Evolutionary conservation across 1,140 invertebrate genomes (phyloP).

Genomic region (Aphidius gifuensis): DNA sequence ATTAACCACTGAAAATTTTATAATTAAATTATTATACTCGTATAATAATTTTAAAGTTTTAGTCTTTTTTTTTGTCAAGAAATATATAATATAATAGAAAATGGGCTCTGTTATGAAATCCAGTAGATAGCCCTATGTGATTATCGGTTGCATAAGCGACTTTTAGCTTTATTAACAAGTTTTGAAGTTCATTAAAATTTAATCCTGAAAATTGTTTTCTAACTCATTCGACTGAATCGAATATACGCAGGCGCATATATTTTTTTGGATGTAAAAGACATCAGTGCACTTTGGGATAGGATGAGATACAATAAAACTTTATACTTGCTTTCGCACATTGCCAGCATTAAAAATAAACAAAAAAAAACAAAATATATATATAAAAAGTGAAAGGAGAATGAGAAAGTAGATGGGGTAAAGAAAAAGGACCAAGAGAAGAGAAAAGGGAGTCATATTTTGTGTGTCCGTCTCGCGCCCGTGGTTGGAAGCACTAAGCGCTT

Average conservation of each 20-base stretch:
- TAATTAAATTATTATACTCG: constrained; percentile 4
- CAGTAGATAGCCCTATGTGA: not conserved
- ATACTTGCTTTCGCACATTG: constrained; percentile 9
- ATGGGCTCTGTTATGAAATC: constrained; percentile 1
- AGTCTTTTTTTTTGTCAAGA: not conserved
- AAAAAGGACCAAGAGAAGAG: constrained; percentile 19
- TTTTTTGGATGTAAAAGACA: too few species aligned
- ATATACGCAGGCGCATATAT: constrained; percentile 7
- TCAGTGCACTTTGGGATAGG: too few species aligned
- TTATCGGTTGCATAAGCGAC: constrained; percentile 19
- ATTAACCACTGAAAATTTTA: constrained; percentile 2
- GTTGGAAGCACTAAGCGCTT: constrained; percentile 37
- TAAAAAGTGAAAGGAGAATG: constrained; percentile 2
- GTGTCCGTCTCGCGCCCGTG: constrained; percentile 19
- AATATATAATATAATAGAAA: not conserved
- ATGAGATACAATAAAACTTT: too few species aligned
- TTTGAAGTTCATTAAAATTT: constrained; percentile 31
- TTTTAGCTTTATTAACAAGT: constrained; percentile 21
- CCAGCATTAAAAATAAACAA: not conserved
- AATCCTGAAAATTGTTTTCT: constrained; percentile 29
- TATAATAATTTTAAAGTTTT: not conserved
- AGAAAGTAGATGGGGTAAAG: constrained; percentile 23
- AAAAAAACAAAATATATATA: too few species aligned
- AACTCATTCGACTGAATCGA: constrained; percentile 14
- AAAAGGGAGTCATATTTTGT: not conserved